Percentiles rank a stretch among this genome's conserved stretches.
Conservation (phyloP, 2,797 vertebrate genomes). For the Sebastes cheni region DNA sequence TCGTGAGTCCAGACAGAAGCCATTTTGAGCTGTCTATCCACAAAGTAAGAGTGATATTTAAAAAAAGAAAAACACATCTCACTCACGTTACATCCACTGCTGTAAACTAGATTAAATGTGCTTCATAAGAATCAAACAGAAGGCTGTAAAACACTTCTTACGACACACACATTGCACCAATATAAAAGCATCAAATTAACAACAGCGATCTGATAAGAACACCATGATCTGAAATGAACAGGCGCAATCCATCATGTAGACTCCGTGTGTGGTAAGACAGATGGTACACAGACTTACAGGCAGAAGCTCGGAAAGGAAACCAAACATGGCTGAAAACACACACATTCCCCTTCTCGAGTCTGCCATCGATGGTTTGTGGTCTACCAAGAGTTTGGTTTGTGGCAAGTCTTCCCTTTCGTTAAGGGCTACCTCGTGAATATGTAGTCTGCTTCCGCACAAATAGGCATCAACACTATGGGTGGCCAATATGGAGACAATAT, state of each 20-base stretch:
- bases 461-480: background rate
- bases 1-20: constrained; percentile 3
- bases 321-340: constrained; percentile 66
- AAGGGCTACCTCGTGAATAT: constrained; percentile 26
- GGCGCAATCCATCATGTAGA: constrained; percentile 38
- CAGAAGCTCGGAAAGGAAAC: constrained; percentile 64
- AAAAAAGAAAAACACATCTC: background rate
- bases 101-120: background rate
- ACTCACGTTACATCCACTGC: background rate
- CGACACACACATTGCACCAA: constrained; percentile 1
- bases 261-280: constrained; percentile 58
- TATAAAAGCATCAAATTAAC: constrained; percentile 10
- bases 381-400: constrained; percentile 68
- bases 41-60: constrained; percentile 14
- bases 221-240: constrained; percentile 27
- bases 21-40: constrained; percentile 11
- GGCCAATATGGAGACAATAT: background rate
- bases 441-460: constrained; percentile 28
- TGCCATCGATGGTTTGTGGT: constrained; percentile 64
- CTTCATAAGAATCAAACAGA: background rate
- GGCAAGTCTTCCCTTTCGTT: constrained; percentile 48
- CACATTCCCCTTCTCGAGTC: constrained; percentile 28
- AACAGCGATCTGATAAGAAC: constrained; percentile 22
- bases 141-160: background rate
- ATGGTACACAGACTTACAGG: constrained; percentile 61